Conservation (phyloP, 2,888 invertebrate species). For the Chrysina gloriosa region DNA sequence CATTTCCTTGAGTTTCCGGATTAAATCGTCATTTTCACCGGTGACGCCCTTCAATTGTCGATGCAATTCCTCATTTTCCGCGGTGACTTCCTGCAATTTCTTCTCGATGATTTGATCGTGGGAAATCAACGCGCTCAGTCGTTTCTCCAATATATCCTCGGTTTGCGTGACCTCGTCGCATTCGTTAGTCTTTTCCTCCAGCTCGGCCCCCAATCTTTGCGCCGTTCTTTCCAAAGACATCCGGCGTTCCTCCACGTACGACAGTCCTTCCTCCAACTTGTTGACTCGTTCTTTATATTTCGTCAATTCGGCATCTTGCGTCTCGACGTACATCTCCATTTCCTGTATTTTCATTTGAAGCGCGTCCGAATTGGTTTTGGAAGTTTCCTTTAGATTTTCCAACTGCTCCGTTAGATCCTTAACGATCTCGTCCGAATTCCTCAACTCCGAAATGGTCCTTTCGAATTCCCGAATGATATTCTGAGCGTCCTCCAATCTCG, state of each 20-base stretch:
- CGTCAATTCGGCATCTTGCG: slow-evolving; percentile 74
- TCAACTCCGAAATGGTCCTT: slow-evolving; percentile 45
- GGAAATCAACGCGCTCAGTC: slow-evolving; percentile 71
- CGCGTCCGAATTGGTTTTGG: slow-evolving; percentile 62
- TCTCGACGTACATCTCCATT: slow-evolving; percentile 79
- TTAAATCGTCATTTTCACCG: slow-evolving; percentile 52
- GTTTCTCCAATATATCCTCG: slow-evolving; percentile 73
- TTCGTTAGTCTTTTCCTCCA: slow-evolving; percentile 71
- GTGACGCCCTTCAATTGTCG: slow-evolving; percentile 29
- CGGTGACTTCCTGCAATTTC: slow-evolving; percentile 70
- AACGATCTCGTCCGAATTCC: slow-evolving; percentile 53
- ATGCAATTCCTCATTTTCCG: slow-evolving; percentile 68
- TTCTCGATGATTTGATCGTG: slow-evolving; percentile 73
- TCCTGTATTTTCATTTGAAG: slow-evolving; percentile 80
- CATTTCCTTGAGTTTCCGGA: slow-evolving; percentile 48
- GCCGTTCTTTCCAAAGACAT: slow-evolving; percentile 72
- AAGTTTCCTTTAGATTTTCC: slow-evolving; percentile 61
- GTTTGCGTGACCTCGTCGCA: slow-evolving; percentile 71
- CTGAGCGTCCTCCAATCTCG: slow-evolving; percentile 47
- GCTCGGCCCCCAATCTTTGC: slow-evolving; percentile 71
- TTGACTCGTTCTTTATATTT: slow-evolving; percentile 74
- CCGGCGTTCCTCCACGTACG: slow-evolving; percentile 71
- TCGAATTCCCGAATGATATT: slow-evolving; percentile 47
- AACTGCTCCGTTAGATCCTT: slow-evolving; percentile 61
- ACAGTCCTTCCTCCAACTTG: slow-evolving; percentile 75